These are phyloP conservation scores for Troides oblongomaculatus DNA, from an alignment of 2,888 invertebrate species.

Conservation along the genomic window DNA sequence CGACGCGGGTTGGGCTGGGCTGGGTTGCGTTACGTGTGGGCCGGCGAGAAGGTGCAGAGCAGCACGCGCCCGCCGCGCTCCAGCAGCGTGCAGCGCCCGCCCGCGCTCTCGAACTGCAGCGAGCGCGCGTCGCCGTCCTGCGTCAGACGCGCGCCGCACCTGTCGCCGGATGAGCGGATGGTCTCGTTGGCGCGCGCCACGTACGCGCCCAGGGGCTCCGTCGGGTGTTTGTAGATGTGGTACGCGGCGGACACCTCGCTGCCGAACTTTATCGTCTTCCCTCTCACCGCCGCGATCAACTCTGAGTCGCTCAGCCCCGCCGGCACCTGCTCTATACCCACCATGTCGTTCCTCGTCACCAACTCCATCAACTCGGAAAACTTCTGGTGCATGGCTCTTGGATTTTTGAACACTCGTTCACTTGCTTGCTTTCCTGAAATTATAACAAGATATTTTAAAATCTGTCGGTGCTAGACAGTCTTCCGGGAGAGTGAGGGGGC, in stretches of 20 bases:
- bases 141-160: conserved; percentile 19
- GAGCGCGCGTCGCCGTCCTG: conserved; percentile 36
- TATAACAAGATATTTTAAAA: neutral
- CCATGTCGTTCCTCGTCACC: conserved; percentile 34
- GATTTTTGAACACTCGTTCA: conserved; percentile 30
- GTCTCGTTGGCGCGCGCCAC: conserved; percentile 34
- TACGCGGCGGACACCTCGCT: conserved; percentile 35
- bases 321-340: conserved; percentile 29
- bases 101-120: conserved; percentile 26
- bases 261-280: conserved; percentile 31
- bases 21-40: neutral
- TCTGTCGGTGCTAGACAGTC: neutral
- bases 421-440: conserved; percentile 33
- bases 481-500: no score
- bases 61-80: conserved; percentile 37
- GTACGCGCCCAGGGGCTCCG: conserved; percentile 32
- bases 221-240: conserved; percentile 36
- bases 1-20: no score
- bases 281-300: conserved; percentile 29
- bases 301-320: conserved; percentile 26
- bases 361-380: conserved; percentile 25
- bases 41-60: conserved; percentile 32
- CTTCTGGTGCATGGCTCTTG: conserved; percentile 27
- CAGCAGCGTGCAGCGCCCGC: conserved; percentile 30
- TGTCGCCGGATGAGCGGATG: conserved; percentile 22